Evolutionary conservation across 2,888 invertebrate genomes (phyloP).

Genomic region (Lycocerus yunnanus): DNA sequence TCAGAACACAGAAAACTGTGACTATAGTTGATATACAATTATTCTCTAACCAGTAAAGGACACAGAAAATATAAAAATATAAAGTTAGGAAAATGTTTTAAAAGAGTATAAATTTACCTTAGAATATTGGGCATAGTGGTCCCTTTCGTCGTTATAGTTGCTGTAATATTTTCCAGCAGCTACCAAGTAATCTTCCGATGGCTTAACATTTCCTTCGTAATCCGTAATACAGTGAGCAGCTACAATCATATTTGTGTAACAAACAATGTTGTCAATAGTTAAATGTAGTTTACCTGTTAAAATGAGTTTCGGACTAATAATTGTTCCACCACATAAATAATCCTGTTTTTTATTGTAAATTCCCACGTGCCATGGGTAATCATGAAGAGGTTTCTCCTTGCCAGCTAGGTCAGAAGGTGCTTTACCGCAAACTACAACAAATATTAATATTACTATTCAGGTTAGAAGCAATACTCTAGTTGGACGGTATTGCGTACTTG

Average conservation of each 20-base stretch:
- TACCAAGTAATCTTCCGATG: conserved; percentile 32
- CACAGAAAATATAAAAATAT: too few species aligned
- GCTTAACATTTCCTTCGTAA: conserved; percentile 18
- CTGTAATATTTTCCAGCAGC: conserved; percentile 47
- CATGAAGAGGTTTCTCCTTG: neutral
- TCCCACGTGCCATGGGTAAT: neutral
- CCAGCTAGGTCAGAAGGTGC: neutral
- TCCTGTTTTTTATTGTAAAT: neutral
- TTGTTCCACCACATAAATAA: neutral
- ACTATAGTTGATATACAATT: too few species aligned
- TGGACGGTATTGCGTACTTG: neutral
- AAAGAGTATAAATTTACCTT: too few species aligned
- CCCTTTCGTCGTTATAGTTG: conserved; percentile 38
- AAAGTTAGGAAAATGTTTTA: too few species aligned
- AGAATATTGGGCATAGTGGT: conserved; percentile 25
- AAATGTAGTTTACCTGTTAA: neutral
- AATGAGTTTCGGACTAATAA: neutral
- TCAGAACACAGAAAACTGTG: too few species aligned
- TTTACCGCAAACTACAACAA: neutral
- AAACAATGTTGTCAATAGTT: too few species aligned
- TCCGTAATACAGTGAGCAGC: conserved; percentile 49
- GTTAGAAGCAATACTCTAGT: neutral
- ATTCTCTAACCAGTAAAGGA: too few species aligned
- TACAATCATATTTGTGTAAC: conserved; percentile 17
- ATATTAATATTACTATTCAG: neutral